A percentile compares a stretch with the other conserved stretches of the same genome.
Conservation (phyloP, 2,888 invertebrate species). For the Dynastes grantii region DNA sequence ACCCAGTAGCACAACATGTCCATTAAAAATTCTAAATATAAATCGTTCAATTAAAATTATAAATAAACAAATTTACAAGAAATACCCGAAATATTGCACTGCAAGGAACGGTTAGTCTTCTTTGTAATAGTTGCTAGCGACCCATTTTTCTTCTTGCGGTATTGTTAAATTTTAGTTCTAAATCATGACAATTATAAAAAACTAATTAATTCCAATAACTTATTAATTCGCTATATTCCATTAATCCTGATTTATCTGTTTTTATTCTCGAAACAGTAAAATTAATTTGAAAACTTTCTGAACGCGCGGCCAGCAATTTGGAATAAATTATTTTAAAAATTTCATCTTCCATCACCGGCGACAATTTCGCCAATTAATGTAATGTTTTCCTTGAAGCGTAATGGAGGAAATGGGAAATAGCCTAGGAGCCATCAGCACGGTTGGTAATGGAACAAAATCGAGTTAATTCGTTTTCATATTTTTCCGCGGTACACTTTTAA, state of each 20-base stretch:
- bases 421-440: not conserved
- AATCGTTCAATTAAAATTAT: too few relatives aligned
- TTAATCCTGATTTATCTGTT: slow-evolving; percentile 1
- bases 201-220: slow-evolving; percentile 41
- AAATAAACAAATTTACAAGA: too few relatives aligned
- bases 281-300: slow-evolving; percentile 9
- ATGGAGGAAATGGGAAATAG: slow-evolving; percentile 10
- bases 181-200: not conserved
- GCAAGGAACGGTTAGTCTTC: too few relatives aligned
- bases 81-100: too few relatives aligned
- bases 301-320: not conserved
- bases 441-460: slow-evolving; percentile 44
- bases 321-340: slow-evolving; percentile 34
- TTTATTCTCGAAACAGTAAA: slow-evolving; percentile 1
- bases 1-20: too few relatives aligned
- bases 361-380: slow-evolving; percentile 1
- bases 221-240: not conserved
- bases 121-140: too few relatives aligned
- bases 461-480: slow-evolving; percentile 66
- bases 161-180: too few relatives aligned
- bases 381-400: slow-evolving; percentile 28
- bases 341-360: not conserved
- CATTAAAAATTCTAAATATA: too few relatives aligned
- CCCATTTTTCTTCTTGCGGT: too few relatives aligned
- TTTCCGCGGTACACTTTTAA: slow-evolving; percentile 66